Conservation (phyloP, 2,888 invertebrate species). For the Dysmachus trigonus region DNA sequence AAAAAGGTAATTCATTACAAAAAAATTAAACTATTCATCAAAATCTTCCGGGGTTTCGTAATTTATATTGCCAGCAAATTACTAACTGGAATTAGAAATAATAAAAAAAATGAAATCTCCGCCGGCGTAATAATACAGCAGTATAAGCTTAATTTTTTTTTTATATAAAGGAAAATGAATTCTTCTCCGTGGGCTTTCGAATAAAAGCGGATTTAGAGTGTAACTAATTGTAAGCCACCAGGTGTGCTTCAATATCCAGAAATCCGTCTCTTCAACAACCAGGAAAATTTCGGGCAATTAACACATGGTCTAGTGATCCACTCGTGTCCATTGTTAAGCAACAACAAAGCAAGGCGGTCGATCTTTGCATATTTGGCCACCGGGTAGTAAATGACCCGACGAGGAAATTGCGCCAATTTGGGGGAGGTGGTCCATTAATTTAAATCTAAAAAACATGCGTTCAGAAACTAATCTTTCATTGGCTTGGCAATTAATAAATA, state of each 20-base stretch:
- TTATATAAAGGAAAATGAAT: background rate
- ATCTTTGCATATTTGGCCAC: background rate
- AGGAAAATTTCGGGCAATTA: background rate
- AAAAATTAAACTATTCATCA: background rate
- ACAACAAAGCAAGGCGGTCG: background rate
- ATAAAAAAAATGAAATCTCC: background rate
- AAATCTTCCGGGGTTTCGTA: background rate
- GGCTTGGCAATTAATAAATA: background rate
- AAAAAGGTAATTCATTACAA: background rate
- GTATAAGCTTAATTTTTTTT: background rate
- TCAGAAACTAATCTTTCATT: background rate
- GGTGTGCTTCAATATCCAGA: conserved; percentile 18
- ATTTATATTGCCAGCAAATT: background rate
- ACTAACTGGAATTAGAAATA: background rate
- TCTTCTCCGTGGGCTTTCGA: background rate
- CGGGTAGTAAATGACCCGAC: background rate
- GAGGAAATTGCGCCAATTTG: background rate
- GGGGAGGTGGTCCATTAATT: background rate
- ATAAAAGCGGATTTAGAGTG: conserved; percentile 12
- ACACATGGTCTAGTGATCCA: background rate
- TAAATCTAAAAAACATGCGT: background rate
- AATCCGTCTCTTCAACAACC: background rate
- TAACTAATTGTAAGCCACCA: conserved; percentile 13
- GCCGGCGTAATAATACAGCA: background rate
- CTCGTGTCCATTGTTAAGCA: background rate